Conservation (phyloP, 2,797 vertebrate genomes). For the Octomys mimax region DNA sequence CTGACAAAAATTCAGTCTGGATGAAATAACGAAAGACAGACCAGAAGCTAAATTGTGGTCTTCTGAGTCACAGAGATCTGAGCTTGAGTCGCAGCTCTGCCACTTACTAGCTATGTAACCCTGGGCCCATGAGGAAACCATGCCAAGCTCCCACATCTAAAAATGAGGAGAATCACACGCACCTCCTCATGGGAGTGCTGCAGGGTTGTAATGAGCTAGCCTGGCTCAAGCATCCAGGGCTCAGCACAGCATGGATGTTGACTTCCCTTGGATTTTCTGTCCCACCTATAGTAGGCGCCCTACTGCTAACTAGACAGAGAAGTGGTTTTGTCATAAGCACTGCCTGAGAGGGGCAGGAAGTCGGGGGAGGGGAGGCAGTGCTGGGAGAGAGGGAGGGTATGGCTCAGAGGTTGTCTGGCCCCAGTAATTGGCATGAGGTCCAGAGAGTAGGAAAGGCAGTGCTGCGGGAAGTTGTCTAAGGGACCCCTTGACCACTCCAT, state of each 20-base stretch:
- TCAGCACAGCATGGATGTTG: not conserved
- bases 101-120: fast-evolving
- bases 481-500: fast-evolving
- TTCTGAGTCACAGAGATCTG: not conserved
- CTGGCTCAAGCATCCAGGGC: too few species aligned
- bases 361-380: not conserved
- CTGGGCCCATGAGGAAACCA: too few species aligned
- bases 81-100: not conserved
- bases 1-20: not conserved
- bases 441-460: not conserved
- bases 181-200: fast-evolving
- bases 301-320: not conserved
- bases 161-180: fast-evolving
- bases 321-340: not conserved
- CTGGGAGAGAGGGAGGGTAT: not conserved
- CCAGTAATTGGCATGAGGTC: not conserved
- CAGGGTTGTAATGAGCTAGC: not conserved
- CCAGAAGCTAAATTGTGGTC: not conserved
- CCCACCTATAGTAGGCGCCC: too few species aligned
- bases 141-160: not conserved
- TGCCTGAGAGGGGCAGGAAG: not conserved
- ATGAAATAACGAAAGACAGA: not conserved
- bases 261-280: not conserved
- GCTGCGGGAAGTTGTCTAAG: not conserved
- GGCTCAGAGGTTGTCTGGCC: not conserved